Conservation (phyloP, 2,797 vertebrate species). For the Tapera naevia region DNA sequence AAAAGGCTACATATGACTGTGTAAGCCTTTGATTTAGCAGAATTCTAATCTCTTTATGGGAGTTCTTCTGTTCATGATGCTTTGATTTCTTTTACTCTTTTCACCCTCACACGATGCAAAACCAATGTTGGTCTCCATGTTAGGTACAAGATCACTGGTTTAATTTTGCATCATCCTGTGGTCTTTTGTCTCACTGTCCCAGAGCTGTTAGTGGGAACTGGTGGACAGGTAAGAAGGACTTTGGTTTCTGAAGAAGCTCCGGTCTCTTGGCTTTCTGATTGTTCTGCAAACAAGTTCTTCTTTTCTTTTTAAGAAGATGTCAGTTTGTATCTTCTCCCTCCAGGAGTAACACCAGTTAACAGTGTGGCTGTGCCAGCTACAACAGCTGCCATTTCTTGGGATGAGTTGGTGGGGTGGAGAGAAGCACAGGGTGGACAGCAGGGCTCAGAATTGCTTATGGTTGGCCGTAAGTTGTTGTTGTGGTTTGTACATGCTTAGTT, state of each 20-base stretch:
- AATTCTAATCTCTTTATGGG: not conserved
- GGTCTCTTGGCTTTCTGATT: not conserved
- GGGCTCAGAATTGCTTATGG: not conserved
- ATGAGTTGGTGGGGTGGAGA: not conserved
- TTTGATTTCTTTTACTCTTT: not conserved
- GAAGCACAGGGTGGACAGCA: fast-evolving
- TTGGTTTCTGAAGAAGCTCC: not conserved
- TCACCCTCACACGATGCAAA: not conserved
- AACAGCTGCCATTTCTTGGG: not conserved
- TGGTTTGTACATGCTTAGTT: not conserved
- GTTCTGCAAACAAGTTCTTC: not conserved
- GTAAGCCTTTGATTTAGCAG: not conserved
- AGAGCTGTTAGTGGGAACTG: not conserved
- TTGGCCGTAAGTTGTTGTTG: not conserved
- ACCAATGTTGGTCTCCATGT: not conserved
- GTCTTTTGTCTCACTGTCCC: not conserved
- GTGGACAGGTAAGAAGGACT: not conserved
- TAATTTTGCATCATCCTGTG: not conserved
- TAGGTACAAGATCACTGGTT: not conserved
- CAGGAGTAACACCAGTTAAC: not conserved
- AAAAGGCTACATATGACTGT: not conserved
- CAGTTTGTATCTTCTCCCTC: not conserved
- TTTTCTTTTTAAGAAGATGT: not conserved
- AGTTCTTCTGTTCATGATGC: not conserved
- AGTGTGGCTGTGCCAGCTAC: not conserved